These are phyloP conservation scores for Allophyes oxyacanthae DNA, from an alignment of 2,888 invertebrate species.

Conservation along the genomic window DNA sequence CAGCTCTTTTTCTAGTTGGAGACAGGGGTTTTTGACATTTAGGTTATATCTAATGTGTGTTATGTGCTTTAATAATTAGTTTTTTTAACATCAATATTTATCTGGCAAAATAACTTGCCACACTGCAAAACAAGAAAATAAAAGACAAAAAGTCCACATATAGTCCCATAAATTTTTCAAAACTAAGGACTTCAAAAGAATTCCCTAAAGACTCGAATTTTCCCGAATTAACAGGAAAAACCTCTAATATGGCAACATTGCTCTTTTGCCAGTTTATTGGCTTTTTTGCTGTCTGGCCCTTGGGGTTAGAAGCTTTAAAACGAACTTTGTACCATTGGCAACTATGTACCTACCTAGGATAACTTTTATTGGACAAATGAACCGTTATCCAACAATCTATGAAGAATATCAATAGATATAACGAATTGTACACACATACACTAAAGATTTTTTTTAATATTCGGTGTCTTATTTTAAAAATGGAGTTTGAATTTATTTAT, in stretches of 20 bases:
- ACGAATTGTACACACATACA: too few species aligned
- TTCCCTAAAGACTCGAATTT: constrained; percentile 15
- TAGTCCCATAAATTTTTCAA: neutral
- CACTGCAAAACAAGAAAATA: too few species aligned
- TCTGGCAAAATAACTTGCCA: too few species aligned
- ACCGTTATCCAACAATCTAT: neutral
- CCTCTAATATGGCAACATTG: constrained; percentile 38
- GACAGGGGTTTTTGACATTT: too few species aligned
- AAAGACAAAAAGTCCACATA: neutral
- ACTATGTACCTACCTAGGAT: constrained; percentile 5
- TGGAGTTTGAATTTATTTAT: too few species aligned
- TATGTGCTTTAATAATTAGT: too few species aligned
- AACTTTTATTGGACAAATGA: neutral
- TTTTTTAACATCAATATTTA: too few species aligned
- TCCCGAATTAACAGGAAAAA: constrained; percentile 19
- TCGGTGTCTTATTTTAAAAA: too few species aligned
- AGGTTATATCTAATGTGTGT: too few species aligned
- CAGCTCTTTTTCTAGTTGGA: too few species aligned
- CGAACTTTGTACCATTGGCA: constrained; percentile 19
- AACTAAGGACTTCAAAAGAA: neutral
- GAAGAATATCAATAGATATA: too few species aligned
- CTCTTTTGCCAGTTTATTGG: constrained; percentile 35
- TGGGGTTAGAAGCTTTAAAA: constrained; percentile 38
- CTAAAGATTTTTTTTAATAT: too few species aligned
- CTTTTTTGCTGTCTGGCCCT: constrained; percentile 34